Evolutionary conservation across 1,140 invertebrate species (phyloP), one percentile per base, ranked within the genome.

Genomic region (Drosophila nebulosa): DNA sequence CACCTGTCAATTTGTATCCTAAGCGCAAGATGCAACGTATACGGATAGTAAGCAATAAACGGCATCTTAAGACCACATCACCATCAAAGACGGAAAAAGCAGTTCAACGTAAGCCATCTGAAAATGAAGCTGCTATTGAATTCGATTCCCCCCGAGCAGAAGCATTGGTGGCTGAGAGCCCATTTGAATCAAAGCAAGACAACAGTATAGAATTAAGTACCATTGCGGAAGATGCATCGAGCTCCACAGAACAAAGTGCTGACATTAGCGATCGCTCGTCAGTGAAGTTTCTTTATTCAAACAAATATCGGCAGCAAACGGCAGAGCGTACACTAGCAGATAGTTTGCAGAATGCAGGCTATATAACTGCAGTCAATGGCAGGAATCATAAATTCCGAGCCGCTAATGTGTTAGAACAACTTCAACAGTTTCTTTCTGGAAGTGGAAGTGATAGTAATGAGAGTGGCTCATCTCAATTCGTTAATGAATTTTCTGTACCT

Each of bases 281-380:
- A 1, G 57, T 78, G 0, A 91, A 91, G 36, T 90, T 72, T 35
- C 69, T 90, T 4, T 88, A 79, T 35, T 86, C 89, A 1, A 90
- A 90, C 16, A 90, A 90, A 60, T 91, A 90, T 63, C 79, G 90
- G 0, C 79, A 89, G 55, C 74, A 85, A 56, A 89, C 84, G 0
- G 80, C 72, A 4, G 90, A 91, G 24, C 75, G 68, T 3, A 79
- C 79, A 3, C 36, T 91, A 22, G 90, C 90, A 0, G 89, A 91
- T 2, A 89, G 86, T 55, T 64, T 91, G 4, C 83, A 90, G 30
- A 91, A 91, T 71, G 86, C 86, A 1, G 90, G 90, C 1, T 91
- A 91, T 22, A 67, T 90, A 14, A 64, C 69, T 21, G 69, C 69
- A 2, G 63, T 32, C 1, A 70, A 59, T 14, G 74, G 66, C 14